phyloP scores from a whole-genome alignment of 2,113 vertebrate genomes.

The Chroicocephalus ridibundus region DNA sequence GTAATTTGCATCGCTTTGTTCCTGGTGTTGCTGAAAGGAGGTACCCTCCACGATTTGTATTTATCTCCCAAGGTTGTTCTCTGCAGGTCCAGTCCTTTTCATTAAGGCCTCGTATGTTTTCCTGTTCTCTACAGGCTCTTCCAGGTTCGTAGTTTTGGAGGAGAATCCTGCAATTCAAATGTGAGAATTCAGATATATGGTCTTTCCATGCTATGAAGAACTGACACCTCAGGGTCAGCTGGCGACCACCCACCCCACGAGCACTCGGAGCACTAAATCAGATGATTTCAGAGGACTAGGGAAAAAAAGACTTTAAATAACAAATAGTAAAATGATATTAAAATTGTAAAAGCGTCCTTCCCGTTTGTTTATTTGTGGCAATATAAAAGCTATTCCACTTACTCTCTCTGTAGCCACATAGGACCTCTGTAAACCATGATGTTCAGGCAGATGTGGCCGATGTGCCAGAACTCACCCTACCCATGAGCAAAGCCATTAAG shows the following conservation, averaged over 20 bases:
- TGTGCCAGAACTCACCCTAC: background rate
- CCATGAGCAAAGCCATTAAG: background rate
- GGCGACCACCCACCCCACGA: rapidly evolving
- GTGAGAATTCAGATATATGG: background rate
- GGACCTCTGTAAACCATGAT: background rate
- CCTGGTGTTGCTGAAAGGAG: background rate
- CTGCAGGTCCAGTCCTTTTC: background rate
- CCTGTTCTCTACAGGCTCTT: background rate
- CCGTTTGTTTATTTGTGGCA: background rate
- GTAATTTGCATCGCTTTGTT: background rate
- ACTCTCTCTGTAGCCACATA: background rate
- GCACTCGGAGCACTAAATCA: background rate
- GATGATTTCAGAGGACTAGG: background rate
- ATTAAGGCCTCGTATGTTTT: background rate
- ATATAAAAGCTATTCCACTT: background rate
- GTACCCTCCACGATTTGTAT: background rate
- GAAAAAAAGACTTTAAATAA: background rate
- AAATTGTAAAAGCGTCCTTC: background rate
- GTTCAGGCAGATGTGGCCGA: background rate
- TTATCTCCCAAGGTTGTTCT: background rate
- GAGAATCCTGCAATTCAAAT: background rate
- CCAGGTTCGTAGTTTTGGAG: background rate
- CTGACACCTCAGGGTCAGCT: background rate
- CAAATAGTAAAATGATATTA: background rate
- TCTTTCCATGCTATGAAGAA: background rate